Conservation (phyloP, 2,888 invertebrate genomes). For the Bembecia ichneumoniformis region DNA sequence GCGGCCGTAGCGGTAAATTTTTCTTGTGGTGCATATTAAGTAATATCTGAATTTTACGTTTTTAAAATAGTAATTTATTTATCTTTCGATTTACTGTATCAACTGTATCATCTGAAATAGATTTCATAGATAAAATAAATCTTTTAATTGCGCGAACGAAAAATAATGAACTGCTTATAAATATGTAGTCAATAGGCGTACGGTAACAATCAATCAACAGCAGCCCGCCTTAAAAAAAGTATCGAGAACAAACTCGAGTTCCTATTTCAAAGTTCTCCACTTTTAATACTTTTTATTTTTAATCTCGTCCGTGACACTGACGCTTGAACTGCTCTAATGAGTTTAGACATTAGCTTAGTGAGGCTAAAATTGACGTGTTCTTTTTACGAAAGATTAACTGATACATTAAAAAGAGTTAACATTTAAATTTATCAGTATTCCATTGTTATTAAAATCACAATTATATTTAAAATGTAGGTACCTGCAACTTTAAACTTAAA, state of each 20-base stretch:
- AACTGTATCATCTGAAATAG: not conserved
- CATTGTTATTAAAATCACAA: no score
- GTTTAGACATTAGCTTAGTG: slow-evolving; percentile 63
- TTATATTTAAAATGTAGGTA: no score
- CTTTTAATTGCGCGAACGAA: not conserved
- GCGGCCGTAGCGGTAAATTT: no score
- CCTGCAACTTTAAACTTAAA: no score
- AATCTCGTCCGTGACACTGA: slow-evolving; percentile 68
- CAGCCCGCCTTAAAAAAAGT: slow-evolving; percentile 21
- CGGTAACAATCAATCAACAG: slow-evolving; percentile 50
- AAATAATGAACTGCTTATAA: slow-evolving; percentile 21
- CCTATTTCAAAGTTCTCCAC: slow-evolving; percentile 50
- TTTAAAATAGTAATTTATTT: no score
- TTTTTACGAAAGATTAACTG: slow-evolving; percentile 13
- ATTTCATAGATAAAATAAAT: no score
- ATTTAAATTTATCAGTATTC: no score
- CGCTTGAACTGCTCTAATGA: slow-evolving; percentile 63
- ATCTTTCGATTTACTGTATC: no score
- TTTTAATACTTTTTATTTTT: slow-evolving; percentile 46
- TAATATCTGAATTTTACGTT: no score
- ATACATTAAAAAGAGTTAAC: not conserved
- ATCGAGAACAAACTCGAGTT: slow-evolving; percentile 47
- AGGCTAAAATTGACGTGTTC: slow-evolving; percentile 39
- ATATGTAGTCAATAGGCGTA: slow-evolving; percentile 17
- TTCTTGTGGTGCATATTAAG: no score